Evolutionary conservation across 2,888 invertebrate genomes (phyloP).

Genomic region (Caenorhabditis doughertyi): DNA sequence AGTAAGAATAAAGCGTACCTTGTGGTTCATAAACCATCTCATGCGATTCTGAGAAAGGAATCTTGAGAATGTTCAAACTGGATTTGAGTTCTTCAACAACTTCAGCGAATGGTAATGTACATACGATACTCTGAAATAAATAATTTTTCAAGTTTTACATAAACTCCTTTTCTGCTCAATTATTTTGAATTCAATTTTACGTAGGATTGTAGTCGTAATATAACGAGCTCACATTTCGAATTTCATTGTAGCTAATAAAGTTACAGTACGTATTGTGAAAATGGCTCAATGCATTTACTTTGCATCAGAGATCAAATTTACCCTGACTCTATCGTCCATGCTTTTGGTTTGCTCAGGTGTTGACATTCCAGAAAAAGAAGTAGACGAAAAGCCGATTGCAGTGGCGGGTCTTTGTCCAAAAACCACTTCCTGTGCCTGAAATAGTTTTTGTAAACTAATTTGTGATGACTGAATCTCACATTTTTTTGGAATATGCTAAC

Average conservation of each 20-base stretch:
- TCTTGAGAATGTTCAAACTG: conserved; percentile 65
- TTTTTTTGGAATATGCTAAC: conserved; percentile 84
- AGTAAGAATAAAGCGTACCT: conserved; percentile 42
- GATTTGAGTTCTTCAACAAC: conserved; percentile 66
- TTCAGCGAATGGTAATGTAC: conserved; percentile 64
- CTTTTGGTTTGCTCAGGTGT: conserved; percentile 68
- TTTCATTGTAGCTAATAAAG: conserved; percentile 4
- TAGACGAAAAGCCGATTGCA: conserved; percentile 71
- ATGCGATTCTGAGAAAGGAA: conserved; percentile 67
- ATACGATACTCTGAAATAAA: conserved; percentile 67
- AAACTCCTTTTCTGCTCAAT: background rate
- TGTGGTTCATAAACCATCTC: conserved; percentile 67
- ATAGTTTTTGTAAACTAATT: background rate
- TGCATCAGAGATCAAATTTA: conserved; percentile 15
- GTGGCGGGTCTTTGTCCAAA: conserved; percentile 79
- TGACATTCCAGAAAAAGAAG: conserved; percentile 68
- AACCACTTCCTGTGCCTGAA: conserved; percentile 72
- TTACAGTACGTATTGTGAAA: background rate
- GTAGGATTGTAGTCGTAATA: background rate
- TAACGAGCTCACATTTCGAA: background rate
- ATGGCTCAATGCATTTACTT: background rate
- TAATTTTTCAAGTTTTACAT: background rate
- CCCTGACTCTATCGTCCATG: conserved; percentile 63
- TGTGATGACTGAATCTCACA: conserved; percentile 24
- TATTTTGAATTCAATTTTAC: background rate